A percentile compares a stretch with the other conserved stretches of the same genome.
phyloP scores from a whole-genome alignment of 2,888 invertebrate genomes.

The Pedicia rivosa region DNA sequence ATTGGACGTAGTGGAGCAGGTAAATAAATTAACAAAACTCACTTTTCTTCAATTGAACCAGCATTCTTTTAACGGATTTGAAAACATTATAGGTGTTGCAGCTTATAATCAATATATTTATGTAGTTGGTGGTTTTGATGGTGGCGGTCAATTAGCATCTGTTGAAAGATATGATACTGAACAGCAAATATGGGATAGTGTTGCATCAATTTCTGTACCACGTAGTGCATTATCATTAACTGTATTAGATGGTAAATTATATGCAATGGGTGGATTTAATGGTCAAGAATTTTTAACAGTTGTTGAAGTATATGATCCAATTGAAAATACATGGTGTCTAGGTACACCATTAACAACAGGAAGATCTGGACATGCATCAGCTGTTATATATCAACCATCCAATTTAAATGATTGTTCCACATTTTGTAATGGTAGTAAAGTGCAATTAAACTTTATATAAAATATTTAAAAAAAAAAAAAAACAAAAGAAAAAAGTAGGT shows the following conservation, averaged over 20 bases:
- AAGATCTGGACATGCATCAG: conserved; percentile 82
- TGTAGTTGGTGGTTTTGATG: conserved; percentile 93
- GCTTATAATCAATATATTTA: conserved; percentile 75
- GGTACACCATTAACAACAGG: conserved; percentile 68
- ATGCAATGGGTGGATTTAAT: conserved; percentile 87
- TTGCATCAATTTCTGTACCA: conserved; percentile 59
- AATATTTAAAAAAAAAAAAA: too few species aligned
- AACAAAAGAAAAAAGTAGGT: too few species aligned
- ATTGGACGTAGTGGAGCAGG: conserved; percentile 73
- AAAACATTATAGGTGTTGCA: conserved; percentile 58
- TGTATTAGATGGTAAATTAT: conserved; percentile 70
- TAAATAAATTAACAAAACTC: conserved; percentile 19
- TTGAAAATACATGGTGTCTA: conserved; percentile 54
- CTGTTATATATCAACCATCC: conserved; percentile 67
- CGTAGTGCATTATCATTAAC: conserved; percentile 80
- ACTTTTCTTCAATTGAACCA: too few species aligned
- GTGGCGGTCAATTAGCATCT: conserved; percentile 58
- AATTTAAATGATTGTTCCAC: too few species aligned
- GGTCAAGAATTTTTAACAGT: conserved; percentile 68
- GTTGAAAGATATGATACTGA: conserved; percentile 84
- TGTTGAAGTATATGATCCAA: conserved; percentile 79
- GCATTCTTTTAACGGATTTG: too few species aligned
- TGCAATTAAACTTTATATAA: too few species aligned
- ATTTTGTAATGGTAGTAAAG: too few species aligned
- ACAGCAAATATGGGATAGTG: conserved; percentile 60